phyloP scores from a whole-genome alignment of 2,113 vertebrate species.

The Oxyruncus cristatus region DNA sequence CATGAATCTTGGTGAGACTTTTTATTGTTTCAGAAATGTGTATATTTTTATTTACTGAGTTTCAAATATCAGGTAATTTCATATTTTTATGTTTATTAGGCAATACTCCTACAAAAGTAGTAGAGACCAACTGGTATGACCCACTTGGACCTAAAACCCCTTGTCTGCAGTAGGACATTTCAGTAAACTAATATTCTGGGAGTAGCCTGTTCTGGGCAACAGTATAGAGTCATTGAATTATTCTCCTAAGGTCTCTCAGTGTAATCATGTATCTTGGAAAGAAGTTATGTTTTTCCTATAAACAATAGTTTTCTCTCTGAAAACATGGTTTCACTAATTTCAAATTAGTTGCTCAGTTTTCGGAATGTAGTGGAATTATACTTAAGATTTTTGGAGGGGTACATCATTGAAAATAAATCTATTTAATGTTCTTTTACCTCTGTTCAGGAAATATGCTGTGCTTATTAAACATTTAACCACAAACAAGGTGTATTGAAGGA shows the following conservation, averaged over 20 bases:
- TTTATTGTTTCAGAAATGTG: not conserved
- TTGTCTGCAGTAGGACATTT: not conserved
- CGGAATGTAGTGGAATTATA: not conserved
- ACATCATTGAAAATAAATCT: not conserved
- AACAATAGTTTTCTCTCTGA: not conserved
- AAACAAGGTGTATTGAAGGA: not conserved
- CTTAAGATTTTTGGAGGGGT: not conserved
- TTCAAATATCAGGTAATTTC: not conserved
- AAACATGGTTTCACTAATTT: not conserved
- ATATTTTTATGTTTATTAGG: not conserved
- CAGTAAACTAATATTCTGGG: not conserved
- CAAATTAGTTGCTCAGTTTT: not conserved
- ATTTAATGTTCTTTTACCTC: not conserved
- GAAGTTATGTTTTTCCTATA: not conserved
- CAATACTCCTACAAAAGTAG: not conserved
- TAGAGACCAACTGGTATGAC: not conserved
- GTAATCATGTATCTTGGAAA: not conserved
- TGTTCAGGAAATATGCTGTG: not conserved
- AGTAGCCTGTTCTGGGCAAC: not conserved
- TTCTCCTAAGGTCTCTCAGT: not conserved
- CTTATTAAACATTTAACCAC: not conserved
- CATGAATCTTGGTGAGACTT: not conserved
- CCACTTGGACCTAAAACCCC: fast-evolving
- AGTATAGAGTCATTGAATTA: not conserved
- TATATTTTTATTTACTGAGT: not conserved